Evolutionary conservation across 35 echinoderm and acorn worm species (phyloP).

Genomic region (Ophiothrix spiculata): DNA sequence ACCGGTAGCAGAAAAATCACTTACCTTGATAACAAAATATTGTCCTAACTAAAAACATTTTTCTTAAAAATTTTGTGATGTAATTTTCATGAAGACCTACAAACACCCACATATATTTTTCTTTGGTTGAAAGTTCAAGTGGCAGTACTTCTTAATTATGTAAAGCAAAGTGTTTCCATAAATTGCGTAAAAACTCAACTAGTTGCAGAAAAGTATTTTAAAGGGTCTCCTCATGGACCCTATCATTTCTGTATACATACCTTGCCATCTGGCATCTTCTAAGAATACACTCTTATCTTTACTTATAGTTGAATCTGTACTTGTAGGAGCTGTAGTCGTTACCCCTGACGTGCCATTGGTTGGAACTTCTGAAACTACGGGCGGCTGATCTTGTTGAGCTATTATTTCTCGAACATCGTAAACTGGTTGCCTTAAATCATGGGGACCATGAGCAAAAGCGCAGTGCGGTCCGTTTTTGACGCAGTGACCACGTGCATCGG

Average conservation of each 20-base stretch:
- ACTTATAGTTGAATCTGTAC: constrained; percentile 18
- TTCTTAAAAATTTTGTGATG: no score
- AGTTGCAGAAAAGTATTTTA: neutral
- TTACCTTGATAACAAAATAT: neutral
- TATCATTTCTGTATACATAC: constrained; percentile 38
- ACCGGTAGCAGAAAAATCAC: no score
- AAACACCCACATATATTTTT: no score
- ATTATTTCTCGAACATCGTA: constrained; percentile 88
- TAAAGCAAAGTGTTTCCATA: no score
- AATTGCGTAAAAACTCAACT: neutral
- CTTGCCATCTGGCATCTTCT: constrained; percentile 94
- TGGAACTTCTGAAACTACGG: constrained; percentile 15
- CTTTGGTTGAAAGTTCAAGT: no score
- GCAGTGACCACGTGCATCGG: constrained; percentile 90
- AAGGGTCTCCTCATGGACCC: no score
- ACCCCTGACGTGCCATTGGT: constrained; percentile 8
- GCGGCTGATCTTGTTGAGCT: constrained; percentile 54
- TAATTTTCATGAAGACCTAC: no score
- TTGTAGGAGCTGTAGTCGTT: neutral
- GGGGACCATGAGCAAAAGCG: constrained; percentile 95
- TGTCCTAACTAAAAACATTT: neutral
- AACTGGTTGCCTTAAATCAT: constrained; percentile 88
- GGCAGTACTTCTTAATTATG: no score
- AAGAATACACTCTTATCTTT: constrained; percentile 81
- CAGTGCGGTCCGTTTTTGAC: constrained; percentile 99